Conservation (phyloP, 2,113 vertebrate species). For the Trachemys scripta region DNA sequence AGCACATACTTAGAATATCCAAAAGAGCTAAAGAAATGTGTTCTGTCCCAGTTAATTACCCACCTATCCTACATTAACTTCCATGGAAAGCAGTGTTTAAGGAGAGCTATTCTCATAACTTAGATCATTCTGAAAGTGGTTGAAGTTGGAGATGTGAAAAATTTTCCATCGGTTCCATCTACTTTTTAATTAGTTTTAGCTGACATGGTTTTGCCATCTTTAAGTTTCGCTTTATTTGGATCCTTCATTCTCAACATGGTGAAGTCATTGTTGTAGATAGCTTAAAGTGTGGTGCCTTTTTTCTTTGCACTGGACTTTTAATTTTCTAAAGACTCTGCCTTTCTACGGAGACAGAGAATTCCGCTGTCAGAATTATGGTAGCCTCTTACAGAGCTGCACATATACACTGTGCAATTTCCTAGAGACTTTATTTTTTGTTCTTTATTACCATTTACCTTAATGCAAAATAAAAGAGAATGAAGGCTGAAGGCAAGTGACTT, state of each 20-base stretch:
- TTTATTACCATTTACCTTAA: neutral
- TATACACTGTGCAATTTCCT: neutral
- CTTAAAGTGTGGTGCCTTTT: neutral
- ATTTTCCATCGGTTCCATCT: neutral
- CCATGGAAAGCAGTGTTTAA: neutral
- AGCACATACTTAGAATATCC: slow-evolving; percentile 12
- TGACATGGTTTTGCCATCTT: neutral
- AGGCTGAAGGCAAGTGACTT: neutral
- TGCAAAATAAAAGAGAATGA: neutral
- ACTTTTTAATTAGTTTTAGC: neutral
- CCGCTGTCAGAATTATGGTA: neutral
- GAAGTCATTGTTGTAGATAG: neutral
- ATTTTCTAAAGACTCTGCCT: neutral
- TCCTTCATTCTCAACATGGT: neutral
- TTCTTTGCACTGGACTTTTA: neutral
- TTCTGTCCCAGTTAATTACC: neutral
- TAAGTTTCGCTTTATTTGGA: neutral
- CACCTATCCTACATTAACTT: neutral
- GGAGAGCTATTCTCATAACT: neutral
- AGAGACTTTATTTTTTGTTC: neutral
- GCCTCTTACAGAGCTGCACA: neutral
- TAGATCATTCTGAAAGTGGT: neutral
- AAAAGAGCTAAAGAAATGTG: slow-evolving; percentile 14
- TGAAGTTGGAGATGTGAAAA: neutral
- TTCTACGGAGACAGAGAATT: neutral